A percentile compares a stretch with the other conserved stretches of the same genome.
Evolutionary conservation across 2,113 vertebrate genomes (phyloP).

Genomic region (Rousettus leschenaultii): DNA sequence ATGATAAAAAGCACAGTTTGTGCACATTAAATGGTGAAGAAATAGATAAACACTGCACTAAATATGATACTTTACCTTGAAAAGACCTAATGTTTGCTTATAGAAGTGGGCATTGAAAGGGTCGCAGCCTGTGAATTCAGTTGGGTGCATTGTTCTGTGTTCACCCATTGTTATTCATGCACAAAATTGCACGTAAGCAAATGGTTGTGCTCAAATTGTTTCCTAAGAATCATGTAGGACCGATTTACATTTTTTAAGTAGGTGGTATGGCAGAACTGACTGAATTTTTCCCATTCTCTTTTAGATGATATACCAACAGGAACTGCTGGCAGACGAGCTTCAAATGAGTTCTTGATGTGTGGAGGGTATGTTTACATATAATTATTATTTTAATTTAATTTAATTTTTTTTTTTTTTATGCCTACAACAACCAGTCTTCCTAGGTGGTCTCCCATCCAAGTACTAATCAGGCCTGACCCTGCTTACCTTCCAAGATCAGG

Average conservation of each 20-base stretch:
- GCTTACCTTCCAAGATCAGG: too few species aligned
- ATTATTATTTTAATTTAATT: not conserved
- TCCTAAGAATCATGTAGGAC: not conserved
- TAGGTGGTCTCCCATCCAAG: too few species aligned
- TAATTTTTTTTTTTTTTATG: too few species aligned
- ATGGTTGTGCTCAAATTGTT: not conserved
- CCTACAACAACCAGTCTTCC: too few species aligned
- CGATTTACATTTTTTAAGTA: not conserved
- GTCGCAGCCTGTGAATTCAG: not conserved
- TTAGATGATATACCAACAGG: slow-evolving; percentile 92
- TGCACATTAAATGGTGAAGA: not conserved
- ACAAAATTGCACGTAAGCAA: not conserved
- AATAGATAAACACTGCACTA: not conserved
- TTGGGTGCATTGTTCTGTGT: not conserved
- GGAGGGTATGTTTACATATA: slow-evolving; percentile 89
- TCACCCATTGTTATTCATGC: not conserved
- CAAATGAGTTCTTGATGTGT: slow-evolving; percentile 94
- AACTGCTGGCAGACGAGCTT: slow-evolving; percentile 84
- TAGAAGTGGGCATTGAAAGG: too few species aligned
- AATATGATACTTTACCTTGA: not conserved
- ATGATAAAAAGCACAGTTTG: not conserved
- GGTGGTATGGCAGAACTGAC: not conserved
- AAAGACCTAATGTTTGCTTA: not conserved
- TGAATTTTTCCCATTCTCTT: slow-evolving; percentile 45
- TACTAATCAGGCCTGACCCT: too few species aligned